phyloP scores from a whole-genome alignment of 2,113 vertebrate genomes.

The Chauna torquata region DNA sequence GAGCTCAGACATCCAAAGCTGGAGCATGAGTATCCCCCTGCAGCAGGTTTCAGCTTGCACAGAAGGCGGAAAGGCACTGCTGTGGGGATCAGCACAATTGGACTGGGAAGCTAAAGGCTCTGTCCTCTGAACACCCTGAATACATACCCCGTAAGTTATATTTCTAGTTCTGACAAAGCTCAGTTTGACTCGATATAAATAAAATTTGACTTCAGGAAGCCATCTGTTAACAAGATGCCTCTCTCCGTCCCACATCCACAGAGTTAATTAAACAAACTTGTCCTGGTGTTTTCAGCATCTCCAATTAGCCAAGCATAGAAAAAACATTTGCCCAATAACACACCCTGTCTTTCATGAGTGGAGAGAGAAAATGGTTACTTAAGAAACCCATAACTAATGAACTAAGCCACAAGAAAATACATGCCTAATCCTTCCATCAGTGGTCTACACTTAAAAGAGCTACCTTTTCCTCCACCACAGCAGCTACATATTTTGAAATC shows the following conservation, averaged over 20 bases:
- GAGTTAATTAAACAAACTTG: background rate
- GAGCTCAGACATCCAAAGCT: background rate
- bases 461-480: background rate
- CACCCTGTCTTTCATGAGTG: background rate
- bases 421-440: background rate
- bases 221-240: background rate
- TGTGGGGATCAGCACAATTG: background rate
- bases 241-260: background rate
- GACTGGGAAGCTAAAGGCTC: background rate
- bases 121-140: background rate
- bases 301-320: background rate
- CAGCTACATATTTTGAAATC: background rate
- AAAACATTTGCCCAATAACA: background rate
- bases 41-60: background rate
- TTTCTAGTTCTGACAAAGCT: background rate
- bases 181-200: background rate
- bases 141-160: background rate
- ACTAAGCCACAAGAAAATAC: background rate
- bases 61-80: background rate
- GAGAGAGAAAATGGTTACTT: background rate
- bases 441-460: background rate
- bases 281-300: background rate
- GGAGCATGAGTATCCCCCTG: background rate
- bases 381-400: background rate
- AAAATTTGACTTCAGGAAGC: background rate